Evolutionary conservation across 2,113 vertebrate species (phyloP), one percentile per base, ranked within the genome.

Genomic region (Nettapus auritus): DNA sequence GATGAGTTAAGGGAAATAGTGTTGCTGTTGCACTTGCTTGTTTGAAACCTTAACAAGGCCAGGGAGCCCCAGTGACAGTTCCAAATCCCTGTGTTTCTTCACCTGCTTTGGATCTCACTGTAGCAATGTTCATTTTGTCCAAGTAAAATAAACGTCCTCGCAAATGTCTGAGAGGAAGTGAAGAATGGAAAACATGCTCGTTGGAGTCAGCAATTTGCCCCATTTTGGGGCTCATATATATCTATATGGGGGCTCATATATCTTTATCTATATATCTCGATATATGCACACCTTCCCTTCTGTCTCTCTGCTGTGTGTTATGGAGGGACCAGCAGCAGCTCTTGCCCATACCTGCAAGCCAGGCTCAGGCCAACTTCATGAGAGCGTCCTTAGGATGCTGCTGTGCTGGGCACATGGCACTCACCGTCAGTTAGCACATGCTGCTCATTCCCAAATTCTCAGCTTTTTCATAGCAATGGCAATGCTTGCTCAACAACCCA

Each of bases 401-500:
- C 85, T 22, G 87, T 5, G 67, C 71, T 68, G 80, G 62, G 64
- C 21, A n/a, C 82, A 28, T 76, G 20, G 6, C 6, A 52, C 4
- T 28, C 28, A 9, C 70, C 2, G 22, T 16, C 42, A 8, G 18
- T 88, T 46, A 89, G 50, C 68, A 78, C 68, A 29, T 94, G 86
- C 81, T 94, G 91, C 97, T 98, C 97, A 97, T 98, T 98, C 98
- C 97, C 96, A 93, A 82, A 97, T 36, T 73, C 78, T 92, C 96
- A 75, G 63, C 57, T 88, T 67, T 82, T 70, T 83, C 94, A 60
- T 18, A 57, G 97, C 95, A 73, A 48, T 25, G 59, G 95, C 94
- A 77, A 86, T 70, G 3, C 67, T 93, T 70, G 71, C 97, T 96
- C 98, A 98, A 98, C 97, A 98, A 90, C 95, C 94, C 2, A 62